Percentiles rank a stretch among this genome's conserved stretches.
Evolutionary conservation across 2,888 invertebrate genomes (phyloP).

Genomic region (Drosophila testacea): DNA sequence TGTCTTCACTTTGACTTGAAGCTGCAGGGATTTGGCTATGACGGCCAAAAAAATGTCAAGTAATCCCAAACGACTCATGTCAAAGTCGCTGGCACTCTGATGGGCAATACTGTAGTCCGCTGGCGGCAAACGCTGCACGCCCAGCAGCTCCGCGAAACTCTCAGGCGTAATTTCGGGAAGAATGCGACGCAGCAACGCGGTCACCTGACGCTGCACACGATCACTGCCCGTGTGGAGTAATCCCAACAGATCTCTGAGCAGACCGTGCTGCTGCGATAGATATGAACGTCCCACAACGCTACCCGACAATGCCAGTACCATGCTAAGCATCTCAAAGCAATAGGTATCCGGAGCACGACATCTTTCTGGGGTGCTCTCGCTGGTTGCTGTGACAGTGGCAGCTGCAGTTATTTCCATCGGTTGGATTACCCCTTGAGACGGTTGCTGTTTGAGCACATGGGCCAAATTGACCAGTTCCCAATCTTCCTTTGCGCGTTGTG

Average conservation of each 20-base stretch:
- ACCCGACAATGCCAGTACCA: constrained; percentile 96
- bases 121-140: constrained; percentile 90
- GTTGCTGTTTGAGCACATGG: constrained; percentile 74
- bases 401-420: constrained; percentile 54
- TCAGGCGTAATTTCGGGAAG: constrained; percentile 95
- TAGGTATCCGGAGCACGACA: constrained; percentile 90
- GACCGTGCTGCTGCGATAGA: constrained; percentile 94
- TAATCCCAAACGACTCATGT: constrained; percentile 89
- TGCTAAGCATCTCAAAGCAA: constrained; percentile 98
- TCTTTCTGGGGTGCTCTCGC: constrained; percentile 80
- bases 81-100: constrained; percentile 83
- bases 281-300: constrained; percentile 96
- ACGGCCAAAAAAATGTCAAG: constrained; percentile 96
- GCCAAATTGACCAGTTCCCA: constrained; percentile 90
- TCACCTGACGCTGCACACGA: constrained; percentile 96
- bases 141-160: constrained; percentile 91
- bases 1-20: constrained; percentile 91
- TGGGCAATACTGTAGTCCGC: constrained; percentile 91
- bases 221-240: constrained; percentile 97
- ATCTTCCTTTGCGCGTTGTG: constrained; percentile 93
- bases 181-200: constrained; percentile 93
- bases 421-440: constrained; percentile 53
- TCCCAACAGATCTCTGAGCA: constrained; percentile 93
- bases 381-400: constrained; percentile 50
- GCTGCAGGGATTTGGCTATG: constrained; percentile 95